Base-by-base conservation (phyloP, 2,797 vertebrate genomes). In the Serranus cabrilla region DNA sequence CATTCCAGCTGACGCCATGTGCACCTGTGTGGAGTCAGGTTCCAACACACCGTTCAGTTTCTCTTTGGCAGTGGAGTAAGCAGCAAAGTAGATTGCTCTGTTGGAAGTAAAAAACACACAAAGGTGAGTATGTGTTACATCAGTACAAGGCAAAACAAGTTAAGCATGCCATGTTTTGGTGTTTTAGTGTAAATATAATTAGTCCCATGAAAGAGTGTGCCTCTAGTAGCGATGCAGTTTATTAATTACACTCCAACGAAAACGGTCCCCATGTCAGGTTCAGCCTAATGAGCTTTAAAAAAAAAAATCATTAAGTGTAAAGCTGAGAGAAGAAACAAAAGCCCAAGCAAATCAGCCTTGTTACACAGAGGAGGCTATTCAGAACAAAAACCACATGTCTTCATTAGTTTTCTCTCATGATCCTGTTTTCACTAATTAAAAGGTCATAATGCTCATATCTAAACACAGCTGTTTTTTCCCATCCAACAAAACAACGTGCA, bases 21-120 rank as follows among this genome's bases (percentile, higher is more conserved):
- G 97, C 86, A 99, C 97, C 92, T 96, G 97, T 69, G 95, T 98
- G 83, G 98, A 98, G 92, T 99, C 98, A 3, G 97, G 96, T 87
- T 96, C 96, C 84, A 98, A 93, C 80, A 99, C 84, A 73, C 59
- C 92, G 82, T 97, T 99, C 90, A 99, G 84, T 81, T 94, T 97
- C 93, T 99, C 98, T 94, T 99, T 99, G 91, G 97, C 95, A 80
- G 95, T 96, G 73, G 98, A 99, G 89, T 99, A 99, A 84, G 98
- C 97, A 92, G 97, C 98, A 94, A 99, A 99, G 91, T 99, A 99
- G 93, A 99, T 99, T 0, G 98, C 98, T 94, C 98, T 99, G 94
- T 89, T 91, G 90, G 52, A 74, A 82, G 84, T 58, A 21, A 80
- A 87, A 62, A 67, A 31, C n/a, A n/a, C 17, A n/a, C 68, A 86